Conservation (phyloP, 64 coral and sea anemone species). For the Orbicella faveolata region DNA sequence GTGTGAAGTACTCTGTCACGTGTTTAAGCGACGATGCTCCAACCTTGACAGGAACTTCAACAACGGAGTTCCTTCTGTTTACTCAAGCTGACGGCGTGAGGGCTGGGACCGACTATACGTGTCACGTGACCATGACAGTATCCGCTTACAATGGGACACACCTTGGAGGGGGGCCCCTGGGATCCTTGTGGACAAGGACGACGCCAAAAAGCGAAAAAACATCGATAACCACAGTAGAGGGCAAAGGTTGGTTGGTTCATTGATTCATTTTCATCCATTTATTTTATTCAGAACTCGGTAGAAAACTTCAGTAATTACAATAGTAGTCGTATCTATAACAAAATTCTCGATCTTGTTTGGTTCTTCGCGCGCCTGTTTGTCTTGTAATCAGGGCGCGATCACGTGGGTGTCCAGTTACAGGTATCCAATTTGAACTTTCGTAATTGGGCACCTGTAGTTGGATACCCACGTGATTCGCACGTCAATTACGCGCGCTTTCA, state of each 20-base stretch:
- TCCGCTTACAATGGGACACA: slow-evolving; percentile 73
- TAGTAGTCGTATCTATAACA: too few relatives aligned
- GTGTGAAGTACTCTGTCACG: slow-evolving; percentile 75
- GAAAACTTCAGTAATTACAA: background rate
- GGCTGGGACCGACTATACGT: slow-evolving; percentile 94
- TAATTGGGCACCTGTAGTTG: too few relatives aligned
- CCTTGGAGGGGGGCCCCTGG: slow-evolving; percentile 44
- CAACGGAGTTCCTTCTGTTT: slow-evolving; percentile 39
- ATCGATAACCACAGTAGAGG: slow-evolving; percentile 87
- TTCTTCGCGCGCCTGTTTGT: too few relatives aligned
- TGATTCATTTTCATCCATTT: too few relatives aligned
- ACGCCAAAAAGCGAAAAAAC: slow-evolving; percentile 79
- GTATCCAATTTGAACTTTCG: too few relatives aligned
- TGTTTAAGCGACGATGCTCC: slow-evolving; percentile 77
- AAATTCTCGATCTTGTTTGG: too few relatives aligned
- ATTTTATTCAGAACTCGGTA: too few relatives aligned
- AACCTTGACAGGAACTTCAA: slow-evolving; percentile 48
- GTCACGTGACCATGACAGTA: slow-evolving; percentile 85
- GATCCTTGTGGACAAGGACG: slow-evolving; percentile 61
- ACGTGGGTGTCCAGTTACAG: too few relatives aligned
- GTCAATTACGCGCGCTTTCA: too few relatives aligned
- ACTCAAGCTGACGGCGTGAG: slow-evolving; percentile 60
- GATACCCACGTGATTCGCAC: too few relatives aligned
- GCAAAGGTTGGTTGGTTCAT: slow-evolving; percentile 59
- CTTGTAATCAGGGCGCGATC: too few relatives aligned